Evolutionary conservation across 2,113 vertebrate species (phyloP).

Genomic region (Pavo muticus): DNA sequence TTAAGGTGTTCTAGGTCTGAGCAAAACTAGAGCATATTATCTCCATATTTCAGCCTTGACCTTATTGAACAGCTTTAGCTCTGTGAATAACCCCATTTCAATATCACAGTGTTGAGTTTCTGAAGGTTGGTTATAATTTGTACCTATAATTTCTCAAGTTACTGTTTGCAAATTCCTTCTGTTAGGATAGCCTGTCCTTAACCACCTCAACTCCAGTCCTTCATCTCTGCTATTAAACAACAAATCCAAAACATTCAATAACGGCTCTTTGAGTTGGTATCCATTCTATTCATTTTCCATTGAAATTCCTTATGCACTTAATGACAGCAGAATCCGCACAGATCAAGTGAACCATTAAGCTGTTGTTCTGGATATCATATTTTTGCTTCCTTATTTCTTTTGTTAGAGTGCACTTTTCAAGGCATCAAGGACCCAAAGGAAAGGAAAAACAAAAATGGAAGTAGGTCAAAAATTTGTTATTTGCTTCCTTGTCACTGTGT

Average conservation of each 20-base stretch:
- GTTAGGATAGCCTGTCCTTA: neutral
- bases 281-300: neutral
- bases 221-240: neutral
- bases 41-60: conserved; percentile 60
- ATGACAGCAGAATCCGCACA: neutral
- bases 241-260: neutral
- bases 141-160: conserved; percentile 5
- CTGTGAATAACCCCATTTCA: conserved; percentile 53
- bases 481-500: neutral
- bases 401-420: neutral
- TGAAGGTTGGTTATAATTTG: conserved; percentile 65
- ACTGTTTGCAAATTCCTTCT: conserved; percentile 17
- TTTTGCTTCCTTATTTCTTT: neutral
- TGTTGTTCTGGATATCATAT: neutral
- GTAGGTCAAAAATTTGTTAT: neutral
- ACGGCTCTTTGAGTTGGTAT: neutral
- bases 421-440: neutral
- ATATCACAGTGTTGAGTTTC: conserved; percentile 59
- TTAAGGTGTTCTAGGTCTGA: conserved; percentile 15
- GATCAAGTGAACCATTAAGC: neutral
- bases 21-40: conserved; percentile 55
- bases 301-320: neutral
- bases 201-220: neutral
- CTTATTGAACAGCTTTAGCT: conserved; percentile 29
- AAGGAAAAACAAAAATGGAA: neutral